These are phyloP conservation scores for Montipora efflorescens DNA, from an alignment of 64 coral and sea anemone genomes.

Conservation along the genomic window DNA sequence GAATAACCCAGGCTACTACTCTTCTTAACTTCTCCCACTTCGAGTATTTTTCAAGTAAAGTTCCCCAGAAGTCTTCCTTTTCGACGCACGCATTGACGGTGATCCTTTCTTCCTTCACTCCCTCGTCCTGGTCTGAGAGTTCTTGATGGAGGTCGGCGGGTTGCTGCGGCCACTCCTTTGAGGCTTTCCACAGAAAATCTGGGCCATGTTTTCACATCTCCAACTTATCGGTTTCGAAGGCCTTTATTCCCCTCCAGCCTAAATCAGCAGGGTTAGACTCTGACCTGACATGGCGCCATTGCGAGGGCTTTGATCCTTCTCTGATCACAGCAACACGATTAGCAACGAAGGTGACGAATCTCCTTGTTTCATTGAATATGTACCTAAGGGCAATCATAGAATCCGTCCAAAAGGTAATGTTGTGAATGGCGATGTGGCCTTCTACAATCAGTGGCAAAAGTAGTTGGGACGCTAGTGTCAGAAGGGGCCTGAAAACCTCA, in stretches of 20 bases:
- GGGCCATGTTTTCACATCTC: conserved; percentile 65
- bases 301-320: conserved; percentile 40
- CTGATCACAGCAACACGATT: conserved; percentile 76
- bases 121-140: conserved; percentile 52
- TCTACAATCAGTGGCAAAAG: background rate
- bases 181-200: conserved; percentile 60
- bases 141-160: background rate
- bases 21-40: conserved; percentile 37
- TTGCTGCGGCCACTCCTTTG: conserved; percentile 45
- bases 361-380: conserved; percentile 63
- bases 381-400: conserved; percentile 49
- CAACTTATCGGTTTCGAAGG: conserved; percentile 44
- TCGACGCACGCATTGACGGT: conserved; percentile 13
- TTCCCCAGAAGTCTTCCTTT: conserved; percentile 46
- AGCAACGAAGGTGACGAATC: conserved; percentile 72
- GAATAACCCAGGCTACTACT: conserved; percentile 9
- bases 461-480: too few species aligned
- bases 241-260: conserved; percentile 60
- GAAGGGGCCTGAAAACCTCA: too few species aligned
- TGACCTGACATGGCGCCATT: conserved; percentile 72
- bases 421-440: conserved; percentile 5
- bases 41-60: conserved; percentile 3
- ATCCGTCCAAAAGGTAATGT: conserved; percentile 72
- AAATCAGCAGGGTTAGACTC: conserved; percentile 72
- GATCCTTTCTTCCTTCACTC: conserved; percentile 41